Evolutionary conservation across 2,888 invertebrate species (phyloP), one percentile per base, ranked within the genome.

Genomic region (Hydrotaea cyrtoneurina): DNA sequence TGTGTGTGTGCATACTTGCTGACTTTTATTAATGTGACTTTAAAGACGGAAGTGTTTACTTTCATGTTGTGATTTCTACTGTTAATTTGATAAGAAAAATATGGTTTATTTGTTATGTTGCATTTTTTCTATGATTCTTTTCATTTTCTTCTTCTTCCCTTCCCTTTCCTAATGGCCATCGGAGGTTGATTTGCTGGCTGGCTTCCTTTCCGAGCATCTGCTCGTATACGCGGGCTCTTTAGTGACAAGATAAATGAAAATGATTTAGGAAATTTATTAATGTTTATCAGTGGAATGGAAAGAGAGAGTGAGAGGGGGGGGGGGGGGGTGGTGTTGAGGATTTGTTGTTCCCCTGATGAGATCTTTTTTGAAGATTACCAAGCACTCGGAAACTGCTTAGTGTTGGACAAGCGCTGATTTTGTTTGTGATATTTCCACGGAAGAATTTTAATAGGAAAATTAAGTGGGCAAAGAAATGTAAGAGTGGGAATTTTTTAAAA

Each of bases 41-140:
- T 85, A 85, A 85, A 85, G 85, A 85, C 85, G 85, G 85, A 85
- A 85, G 85, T 85, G 85, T 85, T 85, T 85, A 82, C 82, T 82
- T 85, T 85, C 82, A 85, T 85, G 85, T 85, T 85, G 82, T 77
- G 85, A 85, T 85, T 85, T 85, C 82, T 64, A 82, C 82, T 82
- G 82, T 85, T 85, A 85, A 85, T 85, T 85, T 85, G 85, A 85
- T 85, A 85, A 82, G 55, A 72, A 82, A 85, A 82, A 85, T 85
- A 82, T 85, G 78, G 72, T 85, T 85, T 79, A 85, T 85, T 84
- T 78, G 64, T 53, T 80, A 26, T 26, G 31, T 46, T 11, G 17
- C 21, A 31, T 71, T 46, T 3, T 31, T 69, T 5, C 4, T 69
- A 5, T 69, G 26, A 26, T 59, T 71, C 50, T 71, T 13, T 0